Base-by-base conservation (phyloP, 2,888 invertebrate genomes). In the Fragum sueziense region DNA sequence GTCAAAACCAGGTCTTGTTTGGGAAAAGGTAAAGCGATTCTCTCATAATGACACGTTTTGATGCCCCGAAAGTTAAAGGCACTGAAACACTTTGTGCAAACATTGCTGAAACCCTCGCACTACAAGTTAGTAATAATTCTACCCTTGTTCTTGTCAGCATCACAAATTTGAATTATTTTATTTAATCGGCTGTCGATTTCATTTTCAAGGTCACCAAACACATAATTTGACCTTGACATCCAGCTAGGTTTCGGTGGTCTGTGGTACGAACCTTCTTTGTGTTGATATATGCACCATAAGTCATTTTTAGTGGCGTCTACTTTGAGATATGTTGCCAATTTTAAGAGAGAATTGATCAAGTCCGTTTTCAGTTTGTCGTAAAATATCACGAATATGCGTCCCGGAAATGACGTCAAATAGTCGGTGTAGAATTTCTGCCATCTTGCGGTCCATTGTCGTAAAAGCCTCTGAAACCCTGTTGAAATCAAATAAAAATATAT, bases 341-440 rank as follows among this genome's bases (percentile, higher is more conserved):
- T 57, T 25, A 27, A 2, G n/a, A 57, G 9, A 3, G 57, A 57
- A 25, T 57, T 25, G 9, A 27, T 27, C 57, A 57, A 27, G 27
- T 57, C 57, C 9, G 20, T 57, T 25, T 57, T 57, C 57, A 57
- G 25, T 25, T 57, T 57, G 25, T 57, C 57, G 57, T 57, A 57
- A 25, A 27, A 57, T 25, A 57, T 22, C 3, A 57, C 27, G n/a
- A 57, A 57, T 11, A 57, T 27, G 20, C 9, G 25, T 14, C 57
- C 57, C 47, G 47, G 47, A 47, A 47, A 47, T 47, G 47, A 47
- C 4, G 47, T 47, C 47, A 47, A 47, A 47, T 47, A 47, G 4
- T 14, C 47, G 14, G 14, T 14, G n/a, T 47, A 47, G 47, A 47
- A 47, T 20, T 47, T 47, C 47, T n/a, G 4, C 47, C 47, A 47